phyloP scores from a whole-genome alignment of 2,888 invertebrate genomes.

The Drosophila helvetica region DNA sequence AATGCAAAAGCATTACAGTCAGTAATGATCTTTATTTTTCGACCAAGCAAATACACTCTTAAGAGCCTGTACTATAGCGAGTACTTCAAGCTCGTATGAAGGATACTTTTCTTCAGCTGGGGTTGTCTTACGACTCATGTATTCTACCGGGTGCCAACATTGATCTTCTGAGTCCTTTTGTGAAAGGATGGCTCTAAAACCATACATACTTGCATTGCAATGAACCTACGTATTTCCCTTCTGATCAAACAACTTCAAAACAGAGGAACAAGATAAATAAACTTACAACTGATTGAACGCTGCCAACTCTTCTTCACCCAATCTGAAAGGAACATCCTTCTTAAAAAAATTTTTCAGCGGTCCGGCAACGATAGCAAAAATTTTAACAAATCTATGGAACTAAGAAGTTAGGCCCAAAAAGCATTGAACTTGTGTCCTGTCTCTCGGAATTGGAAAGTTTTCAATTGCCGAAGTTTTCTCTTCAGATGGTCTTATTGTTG shows the following conservation, averaged over 20 bases:
- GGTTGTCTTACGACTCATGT: constrained; percentile 15
- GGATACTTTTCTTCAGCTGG: constrained; percentile 9
- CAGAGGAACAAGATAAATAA: neutral
- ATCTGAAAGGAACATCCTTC: too few species aligned
- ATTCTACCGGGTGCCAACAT: neutral
- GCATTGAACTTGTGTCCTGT: neutral
- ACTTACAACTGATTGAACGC: neutral
- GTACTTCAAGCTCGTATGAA: neutral
- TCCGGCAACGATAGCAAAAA: constrained; percentile 7
- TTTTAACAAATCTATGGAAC: neutral
- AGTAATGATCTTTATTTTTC: too few species aligned
- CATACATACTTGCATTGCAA: neutral
- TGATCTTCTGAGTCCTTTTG: constrained; percentile 5
- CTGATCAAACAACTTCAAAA: neutral
- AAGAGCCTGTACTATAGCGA: too few species aligned
- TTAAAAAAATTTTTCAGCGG: too few species aligned
- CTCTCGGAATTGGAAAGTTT: constrained; percentile 2
- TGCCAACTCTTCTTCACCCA: too few species aligned
- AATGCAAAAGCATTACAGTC: too few species aligned
- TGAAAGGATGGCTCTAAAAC: constrained; percentile 3
- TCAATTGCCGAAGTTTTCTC: constrained; percentile 5
- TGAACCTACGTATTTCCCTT: constrained; percentile 3
- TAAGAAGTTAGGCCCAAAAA: neutral
- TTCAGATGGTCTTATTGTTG: neutral
- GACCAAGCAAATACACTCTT: too few species aligned